Conservation (phyloP, 2,888 invertebrate species). For the Salpingus planirostris region DNA sequence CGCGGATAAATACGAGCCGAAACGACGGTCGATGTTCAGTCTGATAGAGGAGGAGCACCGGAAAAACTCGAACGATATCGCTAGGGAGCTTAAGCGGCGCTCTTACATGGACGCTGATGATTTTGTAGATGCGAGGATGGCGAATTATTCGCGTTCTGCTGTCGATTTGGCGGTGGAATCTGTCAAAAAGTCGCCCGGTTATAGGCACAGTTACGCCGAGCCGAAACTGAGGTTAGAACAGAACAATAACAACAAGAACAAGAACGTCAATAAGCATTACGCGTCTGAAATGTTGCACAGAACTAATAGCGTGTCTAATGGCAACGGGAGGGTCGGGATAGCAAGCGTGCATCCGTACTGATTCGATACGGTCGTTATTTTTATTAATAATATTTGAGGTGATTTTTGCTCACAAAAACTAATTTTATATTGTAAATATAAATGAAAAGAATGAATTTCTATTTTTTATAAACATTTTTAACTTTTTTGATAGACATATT, state of each 20-base stretch:
- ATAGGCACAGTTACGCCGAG: constrained; percentile 60
- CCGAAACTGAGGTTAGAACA: constrained; percentile 46
- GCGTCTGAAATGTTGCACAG: constrained; percentile 36
- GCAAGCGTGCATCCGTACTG: constrained; percentile 41
- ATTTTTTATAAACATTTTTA: no score
- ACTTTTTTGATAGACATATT: no score
- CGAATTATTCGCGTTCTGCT: constrained; percentile 37
- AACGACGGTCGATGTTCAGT: constrained; percentile 40
- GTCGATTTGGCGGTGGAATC: constrained; percentile 32
- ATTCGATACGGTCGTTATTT: no score
- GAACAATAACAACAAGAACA: constrained; percentile 26
- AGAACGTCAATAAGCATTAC: neutral
- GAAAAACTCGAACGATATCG: constrained; percentile 42
- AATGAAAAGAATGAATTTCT: no score
- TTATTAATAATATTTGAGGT: no score
- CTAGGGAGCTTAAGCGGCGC: constrained; percentile 42
- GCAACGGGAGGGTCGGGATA: constrained; percentile 38
- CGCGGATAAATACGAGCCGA: constrained; percentile 35
- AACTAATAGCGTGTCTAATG: constrained; percentile 39
- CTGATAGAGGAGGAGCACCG: constrained; percentile 42
- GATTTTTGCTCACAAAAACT: no score
- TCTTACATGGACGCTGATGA: constrained; percentile 38
- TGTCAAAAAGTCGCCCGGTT: constrained; percentile 31
- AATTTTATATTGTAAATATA: no score
- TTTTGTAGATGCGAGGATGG: constrained; percentile 21